phyloP scores from a whole-genome alignment of 2,888 invertebrate species.

The Drosophila anomalata region DNA sequence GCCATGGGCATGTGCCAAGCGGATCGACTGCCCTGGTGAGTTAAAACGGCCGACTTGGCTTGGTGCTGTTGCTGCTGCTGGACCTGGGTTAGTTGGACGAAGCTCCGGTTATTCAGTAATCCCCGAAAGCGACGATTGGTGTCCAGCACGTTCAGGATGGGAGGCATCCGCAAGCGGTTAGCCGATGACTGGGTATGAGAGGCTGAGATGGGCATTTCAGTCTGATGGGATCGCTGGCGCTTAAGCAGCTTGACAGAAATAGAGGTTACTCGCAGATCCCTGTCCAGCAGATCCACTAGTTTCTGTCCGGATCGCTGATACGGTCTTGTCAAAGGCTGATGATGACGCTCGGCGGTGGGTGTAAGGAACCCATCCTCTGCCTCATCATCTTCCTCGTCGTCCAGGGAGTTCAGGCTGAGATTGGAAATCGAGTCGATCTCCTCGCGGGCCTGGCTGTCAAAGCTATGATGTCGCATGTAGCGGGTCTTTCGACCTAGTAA shows the following conservation, averaged over 20 bases:
- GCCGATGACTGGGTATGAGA: conserved; percentile 66
- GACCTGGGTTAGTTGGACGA: conserved; percentile 81
- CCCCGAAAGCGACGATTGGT: conserved; percentile 78
- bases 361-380: conserved; percentile 67
- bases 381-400: conserved; percentile 65
- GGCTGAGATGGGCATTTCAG: conserved; percentile 35
- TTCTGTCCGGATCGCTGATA: conserved; percentile 51
- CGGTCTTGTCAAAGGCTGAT: conserved; percentile 22
- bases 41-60: conserved; percentile 80
- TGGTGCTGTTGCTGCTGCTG: conserved; percentile 59
- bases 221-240: conserved; percentile 47
- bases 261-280: conserved; percentile 74
- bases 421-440: conserved; percentile 77
- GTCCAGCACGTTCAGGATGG: conserved; percentile 81
- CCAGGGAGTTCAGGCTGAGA: conserved; percentile 76
- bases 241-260: conserved; percentile 72
- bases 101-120: conserved; percentile 75
- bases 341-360: conserved; percentile 54
- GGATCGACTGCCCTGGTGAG: conserved; percentile 57
- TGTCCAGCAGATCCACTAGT: conserved; percentile 61
- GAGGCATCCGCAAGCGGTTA: conserved; percentile 80
- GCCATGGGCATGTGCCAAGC: conserved; percentile 78
- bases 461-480: conserved; percentile 55
- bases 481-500: conserved; percentile 58
- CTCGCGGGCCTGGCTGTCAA: conserved; percentile 52